A percentile compares a stretch with the other conserved stretches of the same genome.
These are phyloP conservation scores for Drosophila truncata DNA, from an alignment of 1,140 invertebrate species.

Conservation along the genomic window DNA sequence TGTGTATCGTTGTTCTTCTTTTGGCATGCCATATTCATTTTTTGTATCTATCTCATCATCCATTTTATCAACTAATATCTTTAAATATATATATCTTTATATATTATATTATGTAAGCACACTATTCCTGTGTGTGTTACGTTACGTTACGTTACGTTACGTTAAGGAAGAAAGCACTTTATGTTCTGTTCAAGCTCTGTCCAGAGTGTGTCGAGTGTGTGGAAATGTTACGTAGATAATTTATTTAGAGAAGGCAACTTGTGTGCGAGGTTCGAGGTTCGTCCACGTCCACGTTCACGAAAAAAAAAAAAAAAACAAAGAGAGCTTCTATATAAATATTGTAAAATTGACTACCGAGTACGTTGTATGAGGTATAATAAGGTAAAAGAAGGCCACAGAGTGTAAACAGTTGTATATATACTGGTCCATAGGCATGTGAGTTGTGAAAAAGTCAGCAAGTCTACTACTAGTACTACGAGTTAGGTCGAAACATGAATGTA, in stretches of 20 bases:
- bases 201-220: slow-evolving; percentile 46
- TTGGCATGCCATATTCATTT: slow-evolving; percentile 6
- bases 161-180: slow-evolving; percentile 57
- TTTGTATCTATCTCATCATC: slow-evolving; percentile 11
- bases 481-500: slow-evolving; percentile 54
- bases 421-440: slow-evolving; percentile 72
- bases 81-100: slow-evolving; percentile 18
- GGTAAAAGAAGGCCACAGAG: slow-evolving; percentile 80
- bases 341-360: slow-evolving; percentile 81
- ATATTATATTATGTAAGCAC: slow-evolving; percentile 13
- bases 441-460: slow-evolving; percentile 74
- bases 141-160: no score
- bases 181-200: slow-evolving; percentile 51
- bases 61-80: slow-evolving; percentile 23
- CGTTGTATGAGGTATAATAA: slow-evolving; percentile 82
- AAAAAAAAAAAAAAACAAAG: slow-evolving; percentile 9
- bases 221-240: slow-evolving; percentile 58
- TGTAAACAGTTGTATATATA: slow-evolving; percentile 69
- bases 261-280: slow-evolving; percentile 65
- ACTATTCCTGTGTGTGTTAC: slow-evolving; percentile 20
- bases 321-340: slow-evolving; percentile 41
- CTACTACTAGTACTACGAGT: slow-evolving; percentile 22
- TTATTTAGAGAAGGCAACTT: slow-evolving; percentile 68
- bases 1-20: slow-evolving; percentile 30
- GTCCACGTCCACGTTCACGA: slow-evolving; percentile 31